Evolutionary conservation across 1,140 invertebrate genomes (phyloP).

Genomic region (Pseudobourletiella spinata): DNA sequence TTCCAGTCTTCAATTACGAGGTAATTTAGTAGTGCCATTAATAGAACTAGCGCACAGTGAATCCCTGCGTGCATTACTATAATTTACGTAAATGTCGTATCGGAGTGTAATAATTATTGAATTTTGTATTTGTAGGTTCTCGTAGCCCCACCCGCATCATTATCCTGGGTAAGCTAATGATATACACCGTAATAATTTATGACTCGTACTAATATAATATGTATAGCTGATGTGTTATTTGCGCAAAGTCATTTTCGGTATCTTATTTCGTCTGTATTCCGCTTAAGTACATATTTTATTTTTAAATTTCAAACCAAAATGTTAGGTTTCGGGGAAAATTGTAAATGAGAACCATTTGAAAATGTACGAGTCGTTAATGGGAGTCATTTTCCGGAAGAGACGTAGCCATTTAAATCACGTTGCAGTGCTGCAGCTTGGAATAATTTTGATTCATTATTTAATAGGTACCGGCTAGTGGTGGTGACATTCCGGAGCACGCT

Average conservation of each 20-base stretch:
- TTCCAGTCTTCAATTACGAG: not conserved
- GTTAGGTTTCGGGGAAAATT: too few species aligned
- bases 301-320: too few species aligned
- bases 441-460: too few species aligned
- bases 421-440: not conserved
- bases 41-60: not conserved
- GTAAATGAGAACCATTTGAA: too few species aligned
- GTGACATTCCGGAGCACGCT: not conserved
- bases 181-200: not conserved
- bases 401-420: not conserved
- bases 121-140: slow-evolving; percentile 17
- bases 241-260: not conserved
- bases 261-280: not conserved
- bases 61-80: not conserved
- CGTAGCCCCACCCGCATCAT: slow-evolving; percentile 9
- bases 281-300: too few species aligned
- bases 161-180: slow-evolving; percentile 3
- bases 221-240: not conserved
- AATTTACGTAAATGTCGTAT: not conserved
- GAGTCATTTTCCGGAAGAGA: not conserved
- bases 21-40: not conserved
- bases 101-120: too few species aligned
- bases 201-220: not conserved
- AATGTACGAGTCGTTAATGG: too few species aligned
- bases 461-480: slow-evolving; percentile 2